Evolutionary conservation across 2,797 vertebrate genomes (phyloP), one percentile per base, ranked within the genome.

Genomic region (Mormyrus proboscirostris): DNA sequence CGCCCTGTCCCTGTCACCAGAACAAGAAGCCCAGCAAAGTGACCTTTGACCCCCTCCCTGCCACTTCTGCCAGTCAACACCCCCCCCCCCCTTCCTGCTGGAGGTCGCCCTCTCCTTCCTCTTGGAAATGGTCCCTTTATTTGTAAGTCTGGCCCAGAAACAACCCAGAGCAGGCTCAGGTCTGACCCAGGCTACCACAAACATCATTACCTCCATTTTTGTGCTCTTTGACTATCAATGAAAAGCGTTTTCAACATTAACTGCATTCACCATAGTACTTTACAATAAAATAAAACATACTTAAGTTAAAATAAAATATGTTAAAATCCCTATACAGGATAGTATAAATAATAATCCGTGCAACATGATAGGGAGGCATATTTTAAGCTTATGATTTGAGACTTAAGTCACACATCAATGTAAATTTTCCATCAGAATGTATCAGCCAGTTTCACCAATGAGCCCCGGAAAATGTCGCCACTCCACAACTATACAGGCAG

Each of bases 71-170:
- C 90, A 83, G 87, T 89, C 79, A 89, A 87, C 49, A 29, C 25
- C 10, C 25, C 55, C 88, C 76, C 83, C 89, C 62, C 16, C 85
- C 89, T 90, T 92, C 91, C 89, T 86, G 59, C 69, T 87, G 89
- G 87, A 44, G 51, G 22, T 10, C 9, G n/a, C 57, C 41, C 41
- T 57, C 25, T 16, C 12, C 41, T 41, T 59, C 33, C 22, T 59
- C 22, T 50, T 51, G 25, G 44, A 85, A 50, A 85, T 5, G 47
- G 22, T 25, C 10, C 12, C 22, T 25, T 50, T 53, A 85, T 85
- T 51, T 85, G 83, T 49, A 25, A 3, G 50, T 16, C 47, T 86
- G 47, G 5, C 5, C 47, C 47, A 86, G 22, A 53, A 86, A 25
- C 47, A 49, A 49, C 12, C 50, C 47, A 51, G 83, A 29, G 12